Base-by-base conservation (phyloP, 2,888 invertebrate genomes). In the Xestoiulus laeticollis region DNA sequence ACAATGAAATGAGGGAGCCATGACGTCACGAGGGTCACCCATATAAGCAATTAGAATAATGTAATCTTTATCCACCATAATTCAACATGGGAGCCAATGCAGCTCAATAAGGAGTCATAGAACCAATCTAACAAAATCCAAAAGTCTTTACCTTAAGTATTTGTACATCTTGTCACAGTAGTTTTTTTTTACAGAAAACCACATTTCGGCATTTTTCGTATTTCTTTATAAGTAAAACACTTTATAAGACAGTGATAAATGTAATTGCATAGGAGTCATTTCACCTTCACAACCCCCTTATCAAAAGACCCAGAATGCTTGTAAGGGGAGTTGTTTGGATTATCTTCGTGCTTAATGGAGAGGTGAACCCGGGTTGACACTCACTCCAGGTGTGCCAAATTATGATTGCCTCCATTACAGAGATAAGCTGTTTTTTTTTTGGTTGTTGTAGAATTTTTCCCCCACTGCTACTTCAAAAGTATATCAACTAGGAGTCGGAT, bases 301-400 rank as follows among this genome's bases (percentile, higher is more conserved):
- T 78, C 78, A 78, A 78, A 78, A 78, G 78, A 78, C 30, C 78
- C 78, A 78, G 78, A 78, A 78, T 30, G 78, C 16, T 30, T 30
- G 30, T 78, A 30, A 78, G 78, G 30, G 30, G 78, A 32, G 78
- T 78, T 78, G 78, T 78, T 78, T 30, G 78, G 78, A 78, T 78
- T 78, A 78, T 78, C 78, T 78, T 30, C 78, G 30, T 78, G 30
- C 78, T 78, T 30, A 78, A 78, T 78, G 78, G 78, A 78, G 78
- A 78, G 78, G 78, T 78, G 78, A 78, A 30, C 30, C 78, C 78
- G 78, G 30, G 78, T 78, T 78, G 30, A 78, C 78, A 78, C 78
- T 78, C 78, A 30, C 78, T 16, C 78, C 78, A 78, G 78, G 78
- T 78, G 78, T 78, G 78, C 78, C 30, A 16, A 78, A 78, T 78